A percentile compares a stretch with the other conserved stretches of the same genome.
phyloP scores from a whole-genome alignment of 1,140 invertebrate species.

The Acromyrmex heyeri region DNA sequence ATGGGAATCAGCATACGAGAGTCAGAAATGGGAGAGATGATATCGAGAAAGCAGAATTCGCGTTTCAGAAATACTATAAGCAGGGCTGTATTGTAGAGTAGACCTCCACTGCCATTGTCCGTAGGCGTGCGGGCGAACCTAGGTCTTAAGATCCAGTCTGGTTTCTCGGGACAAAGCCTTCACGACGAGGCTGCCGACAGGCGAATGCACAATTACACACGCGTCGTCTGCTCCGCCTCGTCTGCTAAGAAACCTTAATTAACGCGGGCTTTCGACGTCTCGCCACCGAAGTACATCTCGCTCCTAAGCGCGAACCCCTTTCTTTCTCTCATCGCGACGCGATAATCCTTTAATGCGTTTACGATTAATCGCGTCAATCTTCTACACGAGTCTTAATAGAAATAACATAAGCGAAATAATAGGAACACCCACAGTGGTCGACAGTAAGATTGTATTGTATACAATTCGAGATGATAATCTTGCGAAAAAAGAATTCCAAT shows the following conservation, averaged over 20 bases:
- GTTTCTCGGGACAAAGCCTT: slow-evolving; percentile 73
- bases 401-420: neutral
- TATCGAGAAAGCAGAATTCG: slow-evolving; percentile 52
- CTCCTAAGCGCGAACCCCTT: neutral
- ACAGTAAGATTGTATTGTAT: neutral
- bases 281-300: neutral
- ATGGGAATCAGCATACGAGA: neutral
- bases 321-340: neutral
- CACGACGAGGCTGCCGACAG: slow-evolving; percentile 69
- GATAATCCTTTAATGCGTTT: slow-evolving; percentile 24
- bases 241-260: slow-evolving; percentile 74
- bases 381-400: neutral
- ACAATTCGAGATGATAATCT: neutral
- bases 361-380: neutral
- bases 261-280: slow-evolving; percentile 62
- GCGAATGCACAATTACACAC: slow-evolving; percentile 71
- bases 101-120: slow-evolving; percentile 72
- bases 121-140: slow-evolving; percentile 65
- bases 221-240: slow-evolving; percentile 51
- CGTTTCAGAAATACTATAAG: slow-evolving; percentile 66
- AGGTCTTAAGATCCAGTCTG: slow-evolving; percentile 45
- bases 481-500: neutral
- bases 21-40: slow-evolving; percentile 7
- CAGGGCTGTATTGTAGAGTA: slow-evolving; percentile 72
- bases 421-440: neutral